phyloP scores from a whole-genome alignment of 2,888 invertebrate genomes.

The Eupsilia transversa region DNA sequence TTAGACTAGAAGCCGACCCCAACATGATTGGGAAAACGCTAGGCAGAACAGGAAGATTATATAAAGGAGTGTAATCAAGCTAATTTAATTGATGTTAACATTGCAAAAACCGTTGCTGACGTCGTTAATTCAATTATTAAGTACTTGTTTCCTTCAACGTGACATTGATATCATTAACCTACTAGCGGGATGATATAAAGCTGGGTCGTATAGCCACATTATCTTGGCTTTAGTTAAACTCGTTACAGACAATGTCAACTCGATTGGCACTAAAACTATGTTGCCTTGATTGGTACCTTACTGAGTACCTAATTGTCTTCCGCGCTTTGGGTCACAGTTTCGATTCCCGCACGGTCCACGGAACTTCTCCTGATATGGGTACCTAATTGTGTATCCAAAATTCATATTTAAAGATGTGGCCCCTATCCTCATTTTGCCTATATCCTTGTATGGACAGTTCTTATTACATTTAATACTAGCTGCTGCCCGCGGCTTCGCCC shows the following conservation, averaged over 20 bases:
- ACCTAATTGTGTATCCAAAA: background rate
- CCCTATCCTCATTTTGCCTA: background rate
- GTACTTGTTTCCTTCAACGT: conserved; percentile 14
- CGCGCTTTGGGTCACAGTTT: background rate
- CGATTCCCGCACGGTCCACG: too few relatives aligned
- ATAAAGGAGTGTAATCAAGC: background rate
- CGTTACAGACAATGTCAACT: background rate
- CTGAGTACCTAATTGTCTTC: background rate
- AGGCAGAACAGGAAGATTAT: too few relatives aligned
- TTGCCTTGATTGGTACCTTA: background rate
- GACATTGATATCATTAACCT: conserved; percentile 29
- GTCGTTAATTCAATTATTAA: conserved; percentile 5
- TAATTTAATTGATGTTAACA: background rate
- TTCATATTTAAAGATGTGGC: background rate
- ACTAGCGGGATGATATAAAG: conserved; percentile 5
- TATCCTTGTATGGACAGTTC: background rate
- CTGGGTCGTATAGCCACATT: background rate
- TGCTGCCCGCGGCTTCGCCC: too few relatives aligned
- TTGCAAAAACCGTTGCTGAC: background rate
- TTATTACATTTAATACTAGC: background rate
- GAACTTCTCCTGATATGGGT: background rate
- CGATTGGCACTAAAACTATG: background rate
- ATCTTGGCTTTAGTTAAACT: background rate
- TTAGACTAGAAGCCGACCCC: too few relatives aligned
- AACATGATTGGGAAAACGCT: too few relatives aligned